These are phyloP conservation scores for Serripes groenlandicus DNA, from an alignment of 2,888 invertebrate genomes.

Conservation along the genomic window DNA sequence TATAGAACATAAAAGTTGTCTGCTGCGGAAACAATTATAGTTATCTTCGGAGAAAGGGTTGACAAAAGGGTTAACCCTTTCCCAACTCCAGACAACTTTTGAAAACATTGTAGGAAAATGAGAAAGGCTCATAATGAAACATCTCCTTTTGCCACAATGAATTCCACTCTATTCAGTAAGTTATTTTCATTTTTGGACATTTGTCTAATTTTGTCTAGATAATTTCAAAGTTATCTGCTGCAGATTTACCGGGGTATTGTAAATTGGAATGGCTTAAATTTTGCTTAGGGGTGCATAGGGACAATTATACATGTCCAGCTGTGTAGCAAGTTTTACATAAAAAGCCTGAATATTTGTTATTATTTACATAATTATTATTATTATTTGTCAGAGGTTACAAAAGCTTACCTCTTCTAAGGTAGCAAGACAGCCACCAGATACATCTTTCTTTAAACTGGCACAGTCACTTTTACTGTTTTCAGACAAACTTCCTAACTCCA, in stretches of 20 bases:
- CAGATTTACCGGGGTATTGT: not conserved
- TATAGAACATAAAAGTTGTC: not conserved
- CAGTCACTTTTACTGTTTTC: not conserved
- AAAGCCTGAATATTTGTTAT: too few relatives aligned
- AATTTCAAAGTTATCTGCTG: not conserved
- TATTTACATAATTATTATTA: too few relatives aligned
- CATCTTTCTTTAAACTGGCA: not conserved
- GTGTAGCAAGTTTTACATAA: too few relatives aligned
- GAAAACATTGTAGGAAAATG: not conserved
- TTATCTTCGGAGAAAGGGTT: too few relatives aligned
- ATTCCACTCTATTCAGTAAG: not conserved
- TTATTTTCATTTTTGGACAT: not conserved
- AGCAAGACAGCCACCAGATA: not conserved
- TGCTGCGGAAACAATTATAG: too few relatives aligned
- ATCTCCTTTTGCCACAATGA: not conserved
- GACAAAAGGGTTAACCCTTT: not conserved
- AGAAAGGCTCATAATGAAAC: not conserved
- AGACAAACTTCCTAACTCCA: not conserved
- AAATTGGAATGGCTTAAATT: not conserved
- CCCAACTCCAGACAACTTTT: not conserved
- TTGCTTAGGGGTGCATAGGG: too few relatives aligned
- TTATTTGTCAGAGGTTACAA: too few relatives aligned
- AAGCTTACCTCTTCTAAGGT: not conserved
- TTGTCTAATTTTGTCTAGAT: too few relatives aligned
- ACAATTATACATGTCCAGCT: too few relatives aligned